Base-by-base conservation (phyloP, 2,797 vertebrate genomes). In the Loris lydekkerianus region DNA sequence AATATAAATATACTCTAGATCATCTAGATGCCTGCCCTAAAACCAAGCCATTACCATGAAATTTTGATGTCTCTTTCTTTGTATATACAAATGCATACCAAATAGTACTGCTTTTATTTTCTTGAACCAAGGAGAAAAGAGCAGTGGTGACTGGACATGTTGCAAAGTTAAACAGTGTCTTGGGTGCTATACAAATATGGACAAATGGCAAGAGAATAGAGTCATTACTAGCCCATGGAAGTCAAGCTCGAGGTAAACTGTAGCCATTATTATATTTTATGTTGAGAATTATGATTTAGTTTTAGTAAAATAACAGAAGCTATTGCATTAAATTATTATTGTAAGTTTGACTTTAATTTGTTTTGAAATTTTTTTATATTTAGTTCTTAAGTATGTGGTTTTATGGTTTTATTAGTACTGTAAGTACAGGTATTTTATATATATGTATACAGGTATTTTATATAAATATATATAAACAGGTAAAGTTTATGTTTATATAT, bases 51-150 rank as follows among this genome's bases (percentile, higher is more conserved):
- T 0, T 92, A 13, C 21, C 67, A 60, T 56, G 31, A 37, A 1
- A 82, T 70, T 56, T 90, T 13, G 3, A 23, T 70, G 25, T 40
- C 43, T 92, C 76, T 88, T 43, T 69, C 56, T 90, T 87, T 67
- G 10, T 58, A 31, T 58, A 10, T 60, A 46, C 61, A 34, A 85
- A 70, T 77, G 18, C 5, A 60, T 37, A 87, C 6, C 15, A 61
- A 82, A 75, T 88, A 27, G 65, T 60, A 29, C 69, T 93, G 40
- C 10, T 87, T 85, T 69, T 69, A 65, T 93, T 89, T 23, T 93
- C 40, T 85, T 84, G 82, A 94, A 72, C 37, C 53, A 80, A 92
- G 46, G 60, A 93, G n/a, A 85, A 92, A 78, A 81, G 10, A 87
- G 84, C 9, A 72, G 10, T 4, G 9, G 49, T 31, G n/a, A 9